Conservation (phyloP, 2,797 vertebrate genomes). For the Sparidentex hasta region DNA sequence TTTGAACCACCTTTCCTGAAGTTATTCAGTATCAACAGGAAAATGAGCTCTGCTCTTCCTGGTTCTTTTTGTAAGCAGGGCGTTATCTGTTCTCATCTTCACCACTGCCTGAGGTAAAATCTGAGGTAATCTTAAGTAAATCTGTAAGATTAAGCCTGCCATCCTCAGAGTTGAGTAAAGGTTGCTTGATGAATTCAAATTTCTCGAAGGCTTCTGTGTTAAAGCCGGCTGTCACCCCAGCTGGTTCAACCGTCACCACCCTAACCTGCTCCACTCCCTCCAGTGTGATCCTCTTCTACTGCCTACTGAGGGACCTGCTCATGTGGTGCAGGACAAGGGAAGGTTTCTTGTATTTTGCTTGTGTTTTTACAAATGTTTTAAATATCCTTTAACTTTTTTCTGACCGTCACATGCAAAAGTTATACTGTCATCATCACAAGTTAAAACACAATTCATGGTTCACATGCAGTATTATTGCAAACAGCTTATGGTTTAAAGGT, state of each 20-base stretch:
- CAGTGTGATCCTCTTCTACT: slow-evolving; percentile 12
- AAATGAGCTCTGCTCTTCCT: slow-evolving; percentile 15
- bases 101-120: slow-evolving; percentile 48
- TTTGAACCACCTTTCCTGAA: slow-evolving; percentile 33
- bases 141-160: slow-evolving; percentile 58
- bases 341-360: not conserved
- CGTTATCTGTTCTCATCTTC: slow-evolving; percentile 34
- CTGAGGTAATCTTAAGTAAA: slow-evolving; percentile 54
- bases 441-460: no score
- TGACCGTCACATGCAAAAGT: not conserved
- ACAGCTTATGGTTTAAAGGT: no score
- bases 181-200: slow-evolving; percentile 53
- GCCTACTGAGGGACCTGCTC: slow-evolving; percentile 14
- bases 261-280: slow-evolving; percentile 2
- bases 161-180: slow-evolving; percentile 30
- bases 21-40: slow-evolving; percentile 27
- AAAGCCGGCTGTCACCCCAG: slow-evolving; percentile 25
- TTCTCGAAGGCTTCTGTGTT: slow-evolving; percentile 26
- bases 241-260: slow-evolving; percentile 20
- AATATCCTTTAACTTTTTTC: not conserved
- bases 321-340: not conserved
- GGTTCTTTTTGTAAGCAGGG: slow-evolving; percentile 17
- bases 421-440: not conserved
- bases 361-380: not conserved
- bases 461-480: no score